phyloP scores from a whole-genome alignment of 2,113 vertebrate genomes.

The Erythrocebus patas region DNA sequence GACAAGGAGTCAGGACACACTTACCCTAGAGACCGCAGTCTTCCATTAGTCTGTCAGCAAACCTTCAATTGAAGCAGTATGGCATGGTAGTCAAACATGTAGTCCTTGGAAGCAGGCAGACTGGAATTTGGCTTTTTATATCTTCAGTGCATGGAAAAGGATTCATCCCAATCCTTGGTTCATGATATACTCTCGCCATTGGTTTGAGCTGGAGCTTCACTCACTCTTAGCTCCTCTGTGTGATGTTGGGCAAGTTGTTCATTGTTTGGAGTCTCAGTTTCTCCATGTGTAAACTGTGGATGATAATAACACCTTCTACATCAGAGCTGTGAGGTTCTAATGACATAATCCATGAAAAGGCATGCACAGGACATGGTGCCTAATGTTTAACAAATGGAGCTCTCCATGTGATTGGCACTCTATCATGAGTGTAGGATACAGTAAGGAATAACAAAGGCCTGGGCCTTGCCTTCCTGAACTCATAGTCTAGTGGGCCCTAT shows the following conservation, averaged over 20 bases:
- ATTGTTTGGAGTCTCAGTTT: background rate
- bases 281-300: background rate
- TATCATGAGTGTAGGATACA: background rate
- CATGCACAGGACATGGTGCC: background rate
- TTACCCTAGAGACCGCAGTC: background rate
- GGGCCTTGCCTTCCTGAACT: background rate
- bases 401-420: background rate
- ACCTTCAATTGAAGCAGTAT: background rate
- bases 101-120: background rate
- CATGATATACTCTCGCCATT: background rate
- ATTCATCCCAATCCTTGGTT: background rate
- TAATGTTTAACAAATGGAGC: background rate
- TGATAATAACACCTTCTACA: conserved; percentile 11
- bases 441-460: background rate
- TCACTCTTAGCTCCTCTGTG: background rate
- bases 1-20: background rate
- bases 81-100: background rate
- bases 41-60: background rate
- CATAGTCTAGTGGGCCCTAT: background rate
- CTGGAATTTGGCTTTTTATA: background rate
- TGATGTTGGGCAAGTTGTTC: conserved; percentile 1
- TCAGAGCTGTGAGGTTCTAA: background rate
- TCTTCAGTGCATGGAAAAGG: background rate
- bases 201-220: background rate
- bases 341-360: background rate